A percentile compares a stretch with the other conserved stretches of the same genome.
phyloP scores from a whole-genome alignment of 2,797 vertebrate genomes.

The Gouania willdenowi region DNA sequence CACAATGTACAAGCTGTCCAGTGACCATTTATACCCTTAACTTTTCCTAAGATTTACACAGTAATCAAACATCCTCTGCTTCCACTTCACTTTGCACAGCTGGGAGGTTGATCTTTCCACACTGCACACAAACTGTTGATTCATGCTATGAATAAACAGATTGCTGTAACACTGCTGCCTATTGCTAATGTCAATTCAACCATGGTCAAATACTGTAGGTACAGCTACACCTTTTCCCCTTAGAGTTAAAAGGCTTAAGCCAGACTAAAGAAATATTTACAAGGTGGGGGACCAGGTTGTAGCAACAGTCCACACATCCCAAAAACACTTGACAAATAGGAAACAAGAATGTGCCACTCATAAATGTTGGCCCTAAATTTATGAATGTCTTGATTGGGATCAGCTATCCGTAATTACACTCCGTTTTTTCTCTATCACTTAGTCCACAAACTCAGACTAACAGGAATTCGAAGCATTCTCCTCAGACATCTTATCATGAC shows the following conservation, averaged over 20 bases:
- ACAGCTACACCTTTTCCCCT: constrained; percentile 44
- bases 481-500: constrained; percentile 7
- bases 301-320: constrained; percentile 34
- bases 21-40: no score
- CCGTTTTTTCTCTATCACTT: constrained; percentile 5
- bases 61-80: background rate
- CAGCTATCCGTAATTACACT: constrained; percentile 12
- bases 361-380: constrained; percentile 13
- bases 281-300: constrained; percentile 41
- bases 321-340: constrained; percentile 39
- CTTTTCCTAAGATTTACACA: no score
- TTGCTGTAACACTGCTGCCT: constrained; percentile 29
- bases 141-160: constrained; percentile 59
- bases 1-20: no score
- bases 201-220: constrained; percentile 40
- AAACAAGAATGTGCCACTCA: constrained; percentile 23
- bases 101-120: constrained; percentile 35
- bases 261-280: constrained; percentile 60
- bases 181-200: constrained; percentile 38
- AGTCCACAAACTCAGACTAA: constrained; percentile 10
- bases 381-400: background rate
- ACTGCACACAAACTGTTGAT: constrained; percentile 52
- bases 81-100: constrained; percentile 2
- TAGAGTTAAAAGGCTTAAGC: constrained; percentile 46
- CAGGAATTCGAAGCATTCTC: constrained; percentile 10